These are phyloP conservation scores for Trichosurus vulpecula DNA, from an alignment of 2,797 vertebrate species.

Conservation along the genomic window DNA sequence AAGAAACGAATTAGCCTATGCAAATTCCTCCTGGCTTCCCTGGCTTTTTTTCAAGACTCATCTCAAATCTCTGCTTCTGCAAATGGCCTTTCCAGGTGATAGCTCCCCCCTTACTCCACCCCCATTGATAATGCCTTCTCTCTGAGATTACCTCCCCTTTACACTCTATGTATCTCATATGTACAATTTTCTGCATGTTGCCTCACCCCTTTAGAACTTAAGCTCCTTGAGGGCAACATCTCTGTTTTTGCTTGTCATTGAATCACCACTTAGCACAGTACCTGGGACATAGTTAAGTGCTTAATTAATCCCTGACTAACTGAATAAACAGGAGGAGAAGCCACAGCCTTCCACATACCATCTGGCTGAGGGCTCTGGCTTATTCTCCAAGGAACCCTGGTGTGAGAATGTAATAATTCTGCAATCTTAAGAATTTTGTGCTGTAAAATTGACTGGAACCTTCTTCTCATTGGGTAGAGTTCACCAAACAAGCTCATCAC, in stretches of 20 bases:
- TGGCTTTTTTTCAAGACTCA: not conserved
- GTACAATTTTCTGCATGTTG: not conserved
- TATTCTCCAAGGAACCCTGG: constrained; percentile 23
- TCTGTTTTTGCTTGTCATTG: not conserved
- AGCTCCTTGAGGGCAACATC: not conserved
- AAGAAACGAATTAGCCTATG: constrained; percentile 16
- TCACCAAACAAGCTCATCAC: not conserved
- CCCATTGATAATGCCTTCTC: not conserved
- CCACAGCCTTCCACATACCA: not conserved
- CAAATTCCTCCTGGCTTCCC: not conserved
- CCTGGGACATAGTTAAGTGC: not conserved
- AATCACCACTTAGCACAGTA: not conserved
- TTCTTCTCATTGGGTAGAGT: not conserved
- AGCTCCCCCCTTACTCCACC: not conserved
- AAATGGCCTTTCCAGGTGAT: not conserved
- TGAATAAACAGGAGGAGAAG: not conserved
- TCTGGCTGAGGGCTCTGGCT: constrained; percentile 17
- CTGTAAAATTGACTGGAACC: not conserved
- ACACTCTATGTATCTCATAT: not conserved
- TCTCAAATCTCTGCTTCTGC: not conserved
- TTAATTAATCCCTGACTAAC: not conserved
- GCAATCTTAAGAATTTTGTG: constrained; percentile 1
- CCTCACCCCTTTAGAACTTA: not conserved
- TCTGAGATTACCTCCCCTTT: not conserved
- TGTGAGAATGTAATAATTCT: not conserved